phyloP scores from a whole-genome alignment of 2,888 invertebrate genomes.

The Acanthosepion lycidas region DNA sequence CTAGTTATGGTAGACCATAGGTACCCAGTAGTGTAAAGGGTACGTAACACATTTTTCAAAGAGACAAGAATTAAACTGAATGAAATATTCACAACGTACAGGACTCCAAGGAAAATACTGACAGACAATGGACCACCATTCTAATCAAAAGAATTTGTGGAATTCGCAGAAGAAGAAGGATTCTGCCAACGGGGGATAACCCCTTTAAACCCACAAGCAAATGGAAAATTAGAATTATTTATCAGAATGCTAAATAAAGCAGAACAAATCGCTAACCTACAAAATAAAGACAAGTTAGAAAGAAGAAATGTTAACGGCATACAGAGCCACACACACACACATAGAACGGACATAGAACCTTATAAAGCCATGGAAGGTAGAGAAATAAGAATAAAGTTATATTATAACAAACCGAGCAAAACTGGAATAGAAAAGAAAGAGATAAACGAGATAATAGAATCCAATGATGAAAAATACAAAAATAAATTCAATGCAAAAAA shows the following conservation, averaged over 20 bases:
- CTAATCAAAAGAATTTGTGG: neutral
- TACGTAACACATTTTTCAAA: neutral
- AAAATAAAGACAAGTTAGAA: no score
- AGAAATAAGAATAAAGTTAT: neutral
- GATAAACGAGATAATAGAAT: neutral
- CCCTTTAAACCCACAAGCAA: neutral
- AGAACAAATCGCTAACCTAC: neutral
- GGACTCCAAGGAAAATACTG: neutral
- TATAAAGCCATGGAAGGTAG: no score
- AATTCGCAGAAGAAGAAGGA: no score
- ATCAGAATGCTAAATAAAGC: neutral
- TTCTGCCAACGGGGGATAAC: no score
- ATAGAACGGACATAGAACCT: no score
- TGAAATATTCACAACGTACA: neutral
- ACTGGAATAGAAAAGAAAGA: neutral
- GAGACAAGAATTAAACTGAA: neutral
- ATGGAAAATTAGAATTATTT: neutral
- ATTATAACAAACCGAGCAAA: neutral
- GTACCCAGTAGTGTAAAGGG: no score
- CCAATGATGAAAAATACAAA: neutral
- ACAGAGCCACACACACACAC: no score
- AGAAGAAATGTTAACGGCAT: no score
- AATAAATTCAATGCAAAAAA: neutral
- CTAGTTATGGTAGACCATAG: no score
- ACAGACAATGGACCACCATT: neutral